A percentile compares a stretch with the other conserved stretches of the same genome.
These are phyloP conservation scores for Schizothorax lantsangensis DNA, from an alignment of 2,797 vertebrate genomes.

Conservation along the genomic window DNA sequence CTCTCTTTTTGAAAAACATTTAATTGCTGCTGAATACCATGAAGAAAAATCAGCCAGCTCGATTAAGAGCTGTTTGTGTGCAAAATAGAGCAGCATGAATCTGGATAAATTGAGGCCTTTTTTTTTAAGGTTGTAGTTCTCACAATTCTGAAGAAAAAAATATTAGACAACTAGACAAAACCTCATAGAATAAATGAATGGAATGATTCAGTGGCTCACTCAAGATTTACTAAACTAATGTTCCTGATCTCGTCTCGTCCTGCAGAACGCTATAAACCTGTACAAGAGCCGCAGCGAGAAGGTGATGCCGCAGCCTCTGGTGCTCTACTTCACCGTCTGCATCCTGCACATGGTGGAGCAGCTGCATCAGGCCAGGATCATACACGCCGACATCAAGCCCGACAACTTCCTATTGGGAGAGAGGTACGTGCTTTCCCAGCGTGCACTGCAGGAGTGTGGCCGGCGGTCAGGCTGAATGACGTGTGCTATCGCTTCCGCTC, in stretches of 20 bases:
- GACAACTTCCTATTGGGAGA: constrained; percentile 94
- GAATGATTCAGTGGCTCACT: no score
- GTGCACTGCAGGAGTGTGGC: neutral
- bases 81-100: no score
- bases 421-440: constrained; percentile 71
- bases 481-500: neutral
- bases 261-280: constrained; percentile 88
- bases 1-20: no score
- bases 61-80: no score
- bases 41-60: no score
- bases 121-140: no score
- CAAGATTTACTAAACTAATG: no score
- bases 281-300: constrained; percentile 85
- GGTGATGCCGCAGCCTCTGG: constrained; percentile 89
- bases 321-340: constrained; percentile 86
- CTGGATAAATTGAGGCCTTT: no score
- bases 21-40: no score
- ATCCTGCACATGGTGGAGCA: constrained; percentile 90
- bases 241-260: neutral
- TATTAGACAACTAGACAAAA: no score
- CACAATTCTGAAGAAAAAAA: no score
- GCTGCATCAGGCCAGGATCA: constrained; percentile 81
- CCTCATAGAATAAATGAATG: no score
- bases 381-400: constrained; percentile 96
- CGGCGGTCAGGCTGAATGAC: neutral